Conservation (phyloP, 2,888 invertebrate species). For the Polydrusus pterygomalis region DNA sequence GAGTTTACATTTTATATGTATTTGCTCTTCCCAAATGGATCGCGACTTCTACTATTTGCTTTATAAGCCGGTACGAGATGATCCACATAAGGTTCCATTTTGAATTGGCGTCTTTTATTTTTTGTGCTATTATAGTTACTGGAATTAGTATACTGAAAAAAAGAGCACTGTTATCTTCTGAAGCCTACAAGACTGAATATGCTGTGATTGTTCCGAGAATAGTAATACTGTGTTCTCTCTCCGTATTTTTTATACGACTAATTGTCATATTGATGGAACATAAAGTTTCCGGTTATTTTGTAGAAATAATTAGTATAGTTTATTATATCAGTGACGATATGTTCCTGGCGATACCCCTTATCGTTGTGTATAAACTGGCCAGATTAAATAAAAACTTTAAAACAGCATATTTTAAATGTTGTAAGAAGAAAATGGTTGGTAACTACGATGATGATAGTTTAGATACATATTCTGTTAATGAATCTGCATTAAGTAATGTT, state of each 20-base stretch:
- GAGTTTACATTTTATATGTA: neutral
- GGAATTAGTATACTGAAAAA: neutral
- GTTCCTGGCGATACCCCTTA: neutral
- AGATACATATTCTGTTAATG: slow-evolving; percentile 52
- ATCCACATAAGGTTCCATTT: neutral
- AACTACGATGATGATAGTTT: slow-evolving; percentile 54
- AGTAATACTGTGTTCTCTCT: neutral
- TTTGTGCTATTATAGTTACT: slow-evolving; percentile 9
- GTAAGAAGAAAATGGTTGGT: slow-evolving; percentile 49
- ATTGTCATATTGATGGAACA: neutral
- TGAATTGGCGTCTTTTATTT: neutral
- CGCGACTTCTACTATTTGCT: neutral
- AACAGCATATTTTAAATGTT: slow-evolving; percentile 56
- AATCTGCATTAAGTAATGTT: slow-evolving; percentile 6
- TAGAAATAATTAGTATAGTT: neutral
- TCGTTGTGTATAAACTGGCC: slow-evolving; percentile 55
- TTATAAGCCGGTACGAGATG: neutral
- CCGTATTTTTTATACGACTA: neutral
- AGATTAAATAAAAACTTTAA: slow-evolving; percentile 57
- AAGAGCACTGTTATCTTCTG: neutral
- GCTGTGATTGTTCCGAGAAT: neutral
- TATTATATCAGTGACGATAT: neutral
- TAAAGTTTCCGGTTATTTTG: neutral
- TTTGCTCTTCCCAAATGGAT: neutral
- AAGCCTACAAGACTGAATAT: slow-evolving; percentile 19